A percentile compares a stretch with the other conserved stretches of the same genome.
These are phyloP conservation scores for Eciton burchellii DNA, from an alignment of 1,140 invertebrate genomes.

Conservation along the genomic window DNA sequence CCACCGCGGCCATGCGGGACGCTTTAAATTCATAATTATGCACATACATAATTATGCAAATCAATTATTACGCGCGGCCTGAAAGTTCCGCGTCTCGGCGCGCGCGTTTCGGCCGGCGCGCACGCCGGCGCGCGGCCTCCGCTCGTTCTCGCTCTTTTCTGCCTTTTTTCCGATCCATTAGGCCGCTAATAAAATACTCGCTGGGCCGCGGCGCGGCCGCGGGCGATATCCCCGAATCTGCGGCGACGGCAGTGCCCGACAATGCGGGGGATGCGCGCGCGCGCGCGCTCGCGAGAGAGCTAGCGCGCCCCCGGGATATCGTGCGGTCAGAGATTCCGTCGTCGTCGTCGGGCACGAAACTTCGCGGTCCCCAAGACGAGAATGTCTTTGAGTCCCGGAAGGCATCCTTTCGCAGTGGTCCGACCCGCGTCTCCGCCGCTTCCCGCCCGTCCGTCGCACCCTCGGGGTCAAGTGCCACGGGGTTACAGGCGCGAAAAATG, in stretches of 20 bases:
- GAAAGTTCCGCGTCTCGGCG: slow-evolving; percentile 64
- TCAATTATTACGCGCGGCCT: slow-evolving; percentile 70
- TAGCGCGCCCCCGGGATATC: slow-evolving; percentile 79
- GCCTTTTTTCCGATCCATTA: slow-evolving; percentile 47
- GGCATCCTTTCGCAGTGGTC: slow-evolving; percentile 74
- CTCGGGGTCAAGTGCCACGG: slow-evolving; percentile 52
- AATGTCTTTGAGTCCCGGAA: slow-evolving; percentile 85
- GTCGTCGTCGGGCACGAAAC: slow-evolving; percentile 78
- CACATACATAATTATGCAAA: slow-evolving; percentile 75
- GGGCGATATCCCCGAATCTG: slow-evolving; percentile 35
- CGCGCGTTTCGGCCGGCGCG: slow-evolving; percentile 40
- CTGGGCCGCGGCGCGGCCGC: slow-evolving; percentile 28
- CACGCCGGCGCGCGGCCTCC: not conserved
- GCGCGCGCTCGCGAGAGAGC: slow-evolving; percentile 77
- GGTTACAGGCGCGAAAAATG: slow-evolving; percentile 73
- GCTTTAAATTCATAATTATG: slow-evolving; percentile 75
- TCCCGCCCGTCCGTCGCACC: slow-evolving; percentile 29
- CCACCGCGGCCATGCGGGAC: slow-evolving; percentile 53
- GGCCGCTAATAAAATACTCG: slow-evolving; percentile 57
- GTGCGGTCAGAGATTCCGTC: slow-evolving; percentile 84
- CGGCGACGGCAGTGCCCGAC: slow-evolving; percentile 30
- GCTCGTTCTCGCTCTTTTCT: not conserved
- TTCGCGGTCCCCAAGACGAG: slow-evolving; percentile 82
- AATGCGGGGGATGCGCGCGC: slow-evolving; percentile 80
- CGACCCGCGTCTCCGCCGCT: slow-evolving; percentile 43